Conservation (phyloP, 2,113 vertebrate species). For the Coptodon rendalli region DNA sequence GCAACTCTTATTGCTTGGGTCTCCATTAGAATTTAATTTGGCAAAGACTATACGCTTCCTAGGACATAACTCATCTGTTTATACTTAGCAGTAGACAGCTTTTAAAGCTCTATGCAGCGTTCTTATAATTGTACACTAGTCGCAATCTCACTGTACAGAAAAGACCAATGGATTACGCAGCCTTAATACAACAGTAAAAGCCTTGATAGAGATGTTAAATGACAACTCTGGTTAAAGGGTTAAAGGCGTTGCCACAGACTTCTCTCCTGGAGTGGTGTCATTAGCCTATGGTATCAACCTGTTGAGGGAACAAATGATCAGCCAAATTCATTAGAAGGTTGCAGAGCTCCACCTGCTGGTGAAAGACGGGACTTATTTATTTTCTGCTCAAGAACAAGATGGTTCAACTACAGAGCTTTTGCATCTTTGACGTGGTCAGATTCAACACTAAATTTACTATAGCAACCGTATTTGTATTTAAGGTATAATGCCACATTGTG, state of each 20-base stretch:
- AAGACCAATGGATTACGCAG: neutral
- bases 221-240: neutral
- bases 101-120: neutral
- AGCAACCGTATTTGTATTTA: neutral
- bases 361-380: neutral
- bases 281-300: constrained; percentile 23
- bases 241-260: neutral
- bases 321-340: neutral
- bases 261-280: neutral
- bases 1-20: neutral
- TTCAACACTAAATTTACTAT: neutral
- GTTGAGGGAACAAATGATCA: constrained; percentile 24
- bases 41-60: neutral
- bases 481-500: neutral
- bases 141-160: neutral
- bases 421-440: neutral
- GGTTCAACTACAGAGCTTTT: neutral
- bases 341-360: constrained; percentile 64
- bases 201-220: neutral
- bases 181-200: neutral
- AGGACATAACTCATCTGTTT: neutral
- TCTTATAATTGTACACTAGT: neutral
- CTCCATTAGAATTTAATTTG: neutral
- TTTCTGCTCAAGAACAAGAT: neutral
- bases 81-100: neutral